Conservation (phyloP, 2,797 vertebrate genomes). For the Phrynocephalus vlangalii region DNA sequence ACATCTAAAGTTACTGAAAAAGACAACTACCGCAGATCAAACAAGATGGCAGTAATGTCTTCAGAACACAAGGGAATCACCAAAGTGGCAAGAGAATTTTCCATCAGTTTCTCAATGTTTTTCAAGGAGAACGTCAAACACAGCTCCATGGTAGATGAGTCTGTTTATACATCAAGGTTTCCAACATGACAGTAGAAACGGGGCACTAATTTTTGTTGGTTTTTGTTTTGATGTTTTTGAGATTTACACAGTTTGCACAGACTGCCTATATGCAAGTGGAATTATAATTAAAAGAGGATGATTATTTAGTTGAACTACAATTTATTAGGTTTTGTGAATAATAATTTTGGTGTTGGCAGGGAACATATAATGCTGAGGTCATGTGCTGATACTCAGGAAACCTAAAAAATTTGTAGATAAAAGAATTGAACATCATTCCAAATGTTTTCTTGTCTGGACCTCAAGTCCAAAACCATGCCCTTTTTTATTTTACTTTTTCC, state of each 20-base stretch:
- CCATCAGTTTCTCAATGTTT: neutral
- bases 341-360: neutral
- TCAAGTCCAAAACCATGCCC: neutral
- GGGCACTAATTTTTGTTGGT: no score
- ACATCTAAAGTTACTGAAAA: neutral
- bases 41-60: neutral
- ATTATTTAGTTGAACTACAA: neutral
- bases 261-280: no score
- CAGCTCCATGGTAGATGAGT: neutral
- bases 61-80: neutral
- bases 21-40: neutral
- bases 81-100: neutral
- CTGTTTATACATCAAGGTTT: neutral
- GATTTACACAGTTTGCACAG: no score
- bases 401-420: neutral
- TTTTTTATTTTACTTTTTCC: neutral
- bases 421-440: neutral
- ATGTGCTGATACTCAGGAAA: neutral
- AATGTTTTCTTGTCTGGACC: neutral
- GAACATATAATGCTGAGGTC: neutral
- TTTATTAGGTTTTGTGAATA: neutral
- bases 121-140: neutral
- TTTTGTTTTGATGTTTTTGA: no score
- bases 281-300: no score
- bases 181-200: no score